Conservation (phyloP, 2,888 invertebrate species). For the Dorcus hopei region DNA sequence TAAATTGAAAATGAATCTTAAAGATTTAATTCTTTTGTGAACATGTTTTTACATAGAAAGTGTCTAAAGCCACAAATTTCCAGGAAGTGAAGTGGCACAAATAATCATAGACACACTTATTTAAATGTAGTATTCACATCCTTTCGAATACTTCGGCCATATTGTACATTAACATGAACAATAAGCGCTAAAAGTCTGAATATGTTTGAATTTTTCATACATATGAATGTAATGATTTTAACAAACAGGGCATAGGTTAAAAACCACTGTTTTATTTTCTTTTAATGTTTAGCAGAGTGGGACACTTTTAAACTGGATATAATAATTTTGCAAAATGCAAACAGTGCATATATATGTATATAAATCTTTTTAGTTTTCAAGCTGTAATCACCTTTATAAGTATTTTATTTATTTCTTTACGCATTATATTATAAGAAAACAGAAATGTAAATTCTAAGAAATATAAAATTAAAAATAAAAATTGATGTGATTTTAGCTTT, state of each 20-base stretch:
- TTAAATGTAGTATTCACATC: background rate
- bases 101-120: conserved; percentile 3
- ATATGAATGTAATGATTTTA: conserved; percentile 9
- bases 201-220: conserved; percentile 9
- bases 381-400: conserved; percentile 2
- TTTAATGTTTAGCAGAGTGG: conserved; percentile 12
- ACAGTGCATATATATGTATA: too few species aligned
- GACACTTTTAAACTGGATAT: conserved; percentile 2
- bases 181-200: conserved; percentile 11
- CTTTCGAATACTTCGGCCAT: background rate
- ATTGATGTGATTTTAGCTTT: too few species aligned
- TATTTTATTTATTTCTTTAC: background rate
- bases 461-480: too few species aligned
- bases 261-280: conserved; percentile 16
- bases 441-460: too few species aligned
- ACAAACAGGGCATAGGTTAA: conserved; percentile 19
- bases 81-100: background rate
- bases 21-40: background rate
- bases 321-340: conserved; percentile 4
- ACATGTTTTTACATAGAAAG: conserved; percentile 1
- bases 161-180: background rate
- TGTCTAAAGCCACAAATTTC: conserved; percentile 1
- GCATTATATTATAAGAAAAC: too few species aligned
- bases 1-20: background rate
- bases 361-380: conserved; percentile 2